phyloP scores from a whole-genome alignment of 2,797 vertebrate genomes.

The Neosilurus mollespiculum region DNA sequence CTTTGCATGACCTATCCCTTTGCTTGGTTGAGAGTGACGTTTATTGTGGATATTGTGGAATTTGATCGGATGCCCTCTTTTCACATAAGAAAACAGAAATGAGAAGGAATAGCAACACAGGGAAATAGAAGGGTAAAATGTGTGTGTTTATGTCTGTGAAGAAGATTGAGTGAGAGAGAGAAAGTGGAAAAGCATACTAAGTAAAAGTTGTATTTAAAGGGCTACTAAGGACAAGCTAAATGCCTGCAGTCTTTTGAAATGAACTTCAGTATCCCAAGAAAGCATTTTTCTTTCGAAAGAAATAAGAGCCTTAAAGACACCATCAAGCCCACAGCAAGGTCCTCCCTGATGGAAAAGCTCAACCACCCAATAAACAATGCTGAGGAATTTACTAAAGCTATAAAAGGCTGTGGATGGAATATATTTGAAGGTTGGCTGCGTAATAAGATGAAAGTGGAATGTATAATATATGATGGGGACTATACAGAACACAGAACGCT shows the following conservation, averaged over 20 bases:
- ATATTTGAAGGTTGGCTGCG: conserved; percentile 65
- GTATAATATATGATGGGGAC: conserved; percentile 62
- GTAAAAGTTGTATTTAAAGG: conserved; percentile 37
- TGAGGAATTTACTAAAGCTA: conserved; percentile 58
- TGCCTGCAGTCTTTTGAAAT: conserved; percentile 39
- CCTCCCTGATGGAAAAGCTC: conserved; percentile 64
- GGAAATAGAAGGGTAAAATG: not conserved
- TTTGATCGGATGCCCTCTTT: not conserved
- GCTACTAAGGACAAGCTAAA: conserved; percentile 45
- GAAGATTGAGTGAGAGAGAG: conserved; percentile 9
- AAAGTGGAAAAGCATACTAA: conserved; percentile 61
- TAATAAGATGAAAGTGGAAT: conserved; percentile 65
- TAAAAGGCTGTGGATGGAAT: conserved; percentile 67
- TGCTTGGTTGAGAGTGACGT: not conserved
- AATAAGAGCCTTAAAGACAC: conserved; percentile 39
- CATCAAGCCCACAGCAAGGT: conserved; percentile 43
- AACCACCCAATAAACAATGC: conserved; percentile 70
- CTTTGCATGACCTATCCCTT: not conserved
- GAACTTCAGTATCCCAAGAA: conserved; percentile 34
- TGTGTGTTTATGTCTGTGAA: not conserved
- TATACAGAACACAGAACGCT: conserved; percentile 56
- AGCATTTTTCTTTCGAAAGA: conserved; percentile 34
- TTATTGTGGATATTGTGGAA: not conserved
- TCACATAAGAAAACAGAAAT: not conserved
- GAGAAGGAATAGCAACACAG: not conserved